These are phyloP conservation scores for Uloborus diversus DNA, from an alignment of 1,140 invertebrate genomes.

Conservation along the genomic window DNA sequence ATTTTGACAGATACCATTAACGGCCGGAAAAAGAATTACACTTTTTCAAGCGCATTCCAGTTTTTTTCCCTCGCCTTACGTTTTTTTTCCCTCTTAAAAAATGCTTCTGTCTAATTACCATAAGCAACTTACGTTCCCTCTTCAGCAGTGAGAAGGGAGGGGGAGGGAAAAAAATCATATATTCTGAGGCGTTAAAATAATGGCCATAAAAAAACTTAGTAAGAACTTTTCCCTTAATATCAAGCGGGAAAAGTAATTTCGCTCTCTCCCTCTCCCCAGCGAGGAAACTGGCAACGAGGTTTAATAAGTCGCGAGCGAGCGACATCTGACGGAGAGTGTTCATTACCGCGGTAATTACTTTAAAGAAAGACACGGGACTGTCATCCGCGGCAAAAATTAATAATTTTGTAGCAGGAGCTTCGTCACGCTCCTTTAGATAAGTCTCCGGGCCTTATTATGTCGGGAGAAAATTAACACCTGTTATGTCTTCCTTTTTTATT, in stretches of 20 bases:
- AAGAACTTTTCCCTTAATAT: slow-evolving; percentile 53
- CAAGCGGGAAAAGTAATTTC: slow-evolving; percentile 40
- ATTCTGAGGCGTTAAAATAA: slow-evolving; percentile 54
- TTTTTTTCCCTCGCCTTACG: not conserved
- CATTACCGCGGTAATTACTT: slow-evolving; percentile 56
- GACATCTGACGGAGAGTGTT: slow-evolving; percentile 50
- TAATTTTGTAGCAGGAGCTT: slow-evolving; percentile 36
- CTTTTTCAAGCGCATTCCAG: slow-evolving; percentile 39
- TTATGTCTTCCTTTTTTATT: slow-evolving; percentile 36
- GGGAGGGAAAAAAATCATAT: slow-evolving; percentile 30
- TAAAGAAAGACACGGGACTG: slow-evolving; percentile 54
- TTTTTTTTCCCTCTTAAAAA: slow-evolving; percentile 48
- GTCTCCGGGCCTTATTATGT: slow-evolving; percentile 50
- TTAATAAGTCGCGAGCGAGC: slow-evolving; percentile 48
- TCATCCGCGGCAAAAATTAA: slow-evolving; percentile 54
- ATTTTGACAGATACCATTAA: slow-evolving; percentile 55
- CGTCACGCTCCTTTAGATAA: slow-evolving; percentile 54
- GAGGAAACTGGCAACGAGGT: slow-evolving; percentile 48
- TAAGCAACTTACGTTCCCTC: slow-evolving; percentile 53
- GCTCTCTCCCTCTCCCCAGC: not conserved
- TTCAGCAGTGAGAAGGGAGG: slow-evolving; percentile 31
- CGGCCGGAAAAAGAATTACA: slow-evolving; percentile 47
- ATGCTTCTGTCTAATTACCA: slow-evolving; percentile 53
- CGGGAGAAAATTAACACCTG: slow-evolving; percentile 54
- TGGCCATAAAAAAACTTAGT: slow-evolving; percentile 52